Evolutionary conservation across 2,797 vertebrate genomes (phyloP).

Genomic region (Sciurus carolinensis): DNA sequence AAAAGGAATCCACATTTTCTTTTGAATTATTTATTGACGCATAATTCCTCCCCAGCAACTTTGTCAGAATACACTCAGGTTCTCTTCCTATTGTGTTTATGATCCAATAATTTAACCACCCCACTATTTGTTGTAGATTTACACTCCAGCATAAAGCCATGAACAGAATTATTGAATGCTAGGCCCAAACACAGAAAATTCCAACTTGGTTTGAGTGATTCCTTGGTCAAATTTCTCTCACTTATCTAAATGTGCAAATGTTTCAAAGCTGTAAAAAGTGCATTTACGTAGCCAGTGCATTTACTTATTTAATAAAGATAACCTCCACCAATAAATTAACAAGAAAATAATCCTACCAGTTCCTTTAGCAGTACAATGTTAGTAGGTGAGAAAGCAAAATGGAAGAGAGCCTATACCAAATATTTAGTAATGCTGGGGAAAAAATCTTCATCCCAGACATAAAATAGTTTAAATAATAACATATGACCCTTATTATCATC

Average conservation of each 20-base stretch:
- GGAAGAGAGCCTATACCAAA: conserved; percentile 2
- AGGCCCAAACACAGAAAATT: conserved; percentile 57
- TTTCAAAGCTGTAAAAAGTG: conserved; percentile 68
- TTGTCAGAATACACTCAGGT: conserved; percentile 46
- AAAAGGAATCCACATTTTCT: conserved; percentile 48
- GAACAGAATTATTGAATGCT: conserved; percentile 51
- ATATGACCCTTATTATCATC: conserved; percentile 34
- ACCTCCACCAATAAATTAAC: conserved; percentile 50
- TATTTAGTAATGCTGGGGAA: conserved; percentile 53
- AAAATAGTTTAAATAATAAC: conserved; percentile 65
- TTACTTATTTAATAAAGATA: conserved; percentile 50
- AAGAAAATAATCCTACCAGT: conserved; percentile 29
- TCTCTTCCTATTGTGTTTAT: conserved; percentile 47
- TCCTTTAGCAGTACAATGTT: conserved; percentile 54
- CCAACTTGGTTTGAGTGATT: conserved; percentile 56
- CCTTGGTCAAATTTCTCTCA: conserved; percentile 53
- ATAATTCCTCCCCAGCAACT: conserved; percentile 65
- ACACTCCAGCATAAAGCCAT: conserved; percentile 14
- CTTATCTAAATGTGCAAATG: conserved; percentile 56
- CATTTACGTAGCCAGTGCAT: conserved; percentile 28
- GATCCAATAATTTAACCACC: conserved; percentile 58
- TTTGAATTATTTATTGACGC: conserved; percentile 44
- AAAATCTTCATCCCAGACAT: conserved; percentile 6
- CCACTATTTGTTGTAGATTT: background rate
- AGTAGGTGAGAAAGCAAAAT: conserved; percentile 17